A percentile compares a stretch with the other conserved stretches of the same genome.
phyloP scores from a whole-genome alignment of 2,888 invertebrate genomes.

The Rotaria macrura region DNA sequence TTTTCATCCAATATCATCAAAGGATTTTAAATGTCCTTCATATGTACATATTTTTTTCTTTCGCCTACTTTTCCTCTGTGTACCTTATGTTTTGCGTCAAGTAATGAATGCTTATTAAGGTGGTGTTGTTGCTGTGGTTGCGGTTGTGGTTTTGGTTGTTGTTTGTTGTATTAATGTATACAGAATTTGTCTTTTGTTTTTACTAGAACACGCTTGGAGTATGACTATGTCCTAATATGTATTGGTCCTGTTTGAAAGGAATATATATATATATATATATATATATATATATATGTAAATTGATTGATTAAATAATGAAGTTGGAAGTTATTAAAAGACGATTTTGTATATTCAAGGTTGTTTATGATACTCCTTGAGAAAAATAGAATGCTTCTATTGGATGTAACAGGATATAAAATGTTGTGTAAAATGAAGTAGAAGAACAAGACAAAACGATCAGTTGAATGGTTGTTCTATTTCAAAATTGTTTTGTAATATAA shows the following conservation, averaged over 20 bases:
- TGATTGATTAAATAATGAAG: background rate
- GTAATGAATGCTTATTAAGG: background rate
- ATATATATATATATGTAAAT: too few relatives aligned
- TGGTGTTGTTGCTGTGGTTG: background rate
- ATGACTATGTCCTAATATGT: background rate
- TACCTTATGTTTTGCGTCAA: background rate
- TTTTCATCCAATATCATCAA: too few relatives aligned
- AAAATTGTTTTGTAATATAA: background rate
- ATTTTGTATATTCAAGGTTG: background rate
- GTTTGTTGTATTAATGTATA: background rate
- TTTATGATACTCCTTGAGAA: background rate
- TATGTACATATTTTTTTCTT: background rate
- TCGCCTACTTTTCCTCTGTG: too few relatives aligned
- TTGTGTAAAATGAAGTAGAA: background rate
- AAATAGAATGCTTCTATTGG: background rate
- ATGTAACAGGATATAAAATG: background rate
- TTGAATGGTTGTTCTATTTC: background rate
- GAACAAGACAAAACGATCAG: background rate
- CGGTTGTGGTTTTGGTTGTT: background rate
- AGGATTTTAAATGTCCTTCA: background rate
- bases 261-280: too few relatives aligned
- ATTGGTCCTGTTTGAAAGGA: background rate
- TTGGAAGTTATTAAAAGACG: background rate
- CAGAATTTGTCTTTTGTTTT: background rate
- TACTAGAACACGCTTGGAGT: background rate